Evolutionary conservation across 2,888 invertebrate species (phyloP), one percentile per base, ranked within the genome.

Genomic region (Microchrysa polita): DNA sequence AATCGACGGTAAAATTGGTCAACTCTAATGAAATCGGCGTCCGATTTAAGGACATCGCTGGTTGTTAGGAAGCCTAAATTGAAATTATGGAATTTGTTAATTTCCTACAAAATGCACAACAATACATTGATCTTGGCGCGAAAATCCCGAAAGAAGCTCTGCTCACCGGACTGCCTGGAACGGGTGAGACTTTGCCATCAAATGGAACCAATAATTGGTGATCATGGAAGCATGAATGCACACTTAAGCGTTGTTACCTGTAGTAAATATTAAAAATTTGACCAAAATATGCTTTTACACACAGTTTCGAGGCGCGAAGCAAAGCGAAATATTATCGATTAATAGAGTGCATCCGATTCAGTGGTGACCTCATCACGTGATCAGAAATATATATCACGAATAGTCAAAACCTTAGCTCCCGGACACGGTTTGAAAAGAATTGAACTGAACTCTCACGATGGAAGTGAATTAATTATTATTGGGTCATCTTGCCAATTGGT

Each of bases 71-170:
- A 86, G 99, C 99, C 0, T 99, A 99, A 87, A 92, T 98, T 78
- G 99, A 99, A 88, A 99, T 99, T 77, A 98, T 99, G 98, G 99
- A 99, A 83, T 99, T 99, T 88, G 99, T 99, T 0, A 99, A 99
- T 86, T 99, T 99, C 81, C 86, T 99, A 55, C 99, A 98, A 85
- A 98, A 99, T 87, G 98, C 99, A 0, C 95, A 97, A 80, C 98
- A 98, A 81, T 99, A 99, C 82, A 93, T 95, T 79, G 96, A 98
- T 80, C 89, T 99, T 72, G 99, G 99, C 73, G 99, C 98, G 1
- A 99, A 98, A 85, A 98, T 99, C 81, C 99, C 99, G 0, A 98
- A 98, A 84, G 95, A 95, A 20, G 95, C 95, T 5, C 91, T 96
- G 87, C 86, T 96, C 4, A 96, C 95, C 74, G 95, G 95, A 0